Base-by-base conservation (phyloP, 2,797 vertebrate species). In the Cynodonichthys magdalenae region DNA sequence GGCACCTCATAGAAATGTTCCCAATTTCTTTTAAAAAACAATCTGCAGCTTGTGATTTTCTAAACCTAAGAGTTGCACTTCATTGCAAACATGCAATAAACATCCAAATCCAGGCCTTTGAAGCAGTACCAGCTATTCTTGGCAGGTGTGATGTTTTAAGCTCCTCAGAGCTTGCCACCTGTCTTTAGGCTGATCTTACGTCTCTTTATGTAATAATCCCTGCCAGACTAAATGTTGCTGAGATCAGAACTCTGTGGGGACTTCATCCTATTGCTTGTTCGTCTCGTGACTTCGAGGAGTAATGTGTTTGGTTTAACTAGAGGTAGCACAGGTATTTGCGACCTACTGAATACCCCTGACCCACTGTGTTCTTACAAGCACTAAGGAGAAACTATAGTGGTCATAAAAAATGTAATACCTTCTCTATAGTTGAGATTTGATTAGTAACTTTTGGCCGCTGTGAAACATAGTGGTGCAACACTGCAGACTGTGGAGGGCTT, bases 201-300 rank as follows among this genome's bases (percentile, higher is more conserved):
- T 69, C 47, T 49, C 44, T 14, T 49, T 15, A 6, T 59, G 19
- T 36, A 47, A 24, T 24, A 24, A 53, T 63, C 27, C 45, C 49
- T 50, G 24, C 29, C 55, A 47, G 51, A 54, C 19, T 27, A 46
- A 28, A 29, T 67, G 54, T 67, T 55, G 41, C 19, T 64, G 41
- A 60, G 61, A 52, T 60, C 52, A 42, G 42, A 44, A 27, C 56
- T 59, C 52, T 18, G 36, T 15, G 49, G 34, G 49, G 45, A 46
- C 3, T 54, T 58, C 36, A 39, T 67, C 29, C 41, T 70, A 39
- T 29, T 49, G 62, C 36, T 63, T 36, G 29, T 48, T 53, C 47
- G 28, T 14, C 27, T 18, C 7, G 20, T 53, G 11, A 52, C 39
- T 46, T 59, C 12, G 15, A 18, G 17, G n/a, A 47, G 17, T n/a